Evolutionary conservation across 1,140 invertebrate genomes (phyloP).

Genomic region (Trichonephila clavipes): DNA sequence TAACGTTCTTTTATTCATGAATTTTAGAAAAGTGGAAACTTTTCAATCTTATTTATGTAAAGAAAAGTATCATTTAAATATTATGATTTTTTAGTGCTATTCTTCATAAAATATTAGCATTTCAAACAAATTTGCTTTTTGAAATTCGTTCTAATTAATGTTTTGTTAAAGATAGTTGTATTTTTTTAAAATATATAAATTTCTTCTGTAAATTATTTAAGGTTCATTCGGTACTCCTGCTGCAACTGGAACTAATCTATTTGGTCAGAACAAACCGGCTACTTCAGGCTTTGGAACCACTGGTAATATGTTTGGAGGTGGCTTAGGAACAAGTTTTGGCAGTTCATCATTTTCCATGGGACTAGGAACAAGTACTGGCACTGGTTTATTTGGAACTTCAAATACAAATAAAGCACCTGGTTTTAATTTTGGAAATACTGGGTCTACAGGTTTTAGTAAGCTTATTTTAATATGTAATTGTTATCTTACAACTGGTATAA

Average conservation of each 20-base stretch:
- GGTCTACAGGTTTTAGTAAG: slow-evolving; percentile 74
- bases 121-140: too few relatives aligned
- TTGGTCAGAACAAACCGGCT: slow-evolving; percentile 73
- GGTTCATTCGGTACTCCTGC: slow-evolving; percentile 77
- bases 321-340: slow-evolving; percentile 78
- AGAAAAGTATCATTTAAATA: too few relatives aligned
- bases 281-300: slow-evolving; percentile 78
- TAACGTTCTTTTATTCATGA: too few relatives aligned
- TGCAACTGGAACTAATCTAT: slow-evolving; percentile 74
- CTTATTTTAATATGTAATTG: background rate
- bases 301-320: slow-evolving; percentile 70
- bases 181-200: too few relatives aligned
- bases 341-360: slow-evolving; percentile 78
- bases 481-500: too few relatives aligned
- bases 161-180: too few relatives aligned
- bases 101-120: too few relatives aligned
- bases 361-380: slow-evolving; percentile 78
- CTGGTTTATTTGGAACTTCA: slow-evolving; percentile 71
- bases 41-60: too few relatives aligned
- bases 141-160: too few relatives aligned
- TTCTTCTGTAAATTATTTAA: background rate
- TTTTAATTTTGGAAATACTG: slow-evolving; percentile 79
- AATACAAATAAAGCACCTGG: slow-evolving; percentile 76
- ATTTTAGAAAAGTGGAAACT: too few relatives aligned
- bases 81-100: too few relatives aligned